Evolutionary conservation across 2,113 vertebrate genomes (phyloP).

Genomic region (Bubo bubo): DNA sequence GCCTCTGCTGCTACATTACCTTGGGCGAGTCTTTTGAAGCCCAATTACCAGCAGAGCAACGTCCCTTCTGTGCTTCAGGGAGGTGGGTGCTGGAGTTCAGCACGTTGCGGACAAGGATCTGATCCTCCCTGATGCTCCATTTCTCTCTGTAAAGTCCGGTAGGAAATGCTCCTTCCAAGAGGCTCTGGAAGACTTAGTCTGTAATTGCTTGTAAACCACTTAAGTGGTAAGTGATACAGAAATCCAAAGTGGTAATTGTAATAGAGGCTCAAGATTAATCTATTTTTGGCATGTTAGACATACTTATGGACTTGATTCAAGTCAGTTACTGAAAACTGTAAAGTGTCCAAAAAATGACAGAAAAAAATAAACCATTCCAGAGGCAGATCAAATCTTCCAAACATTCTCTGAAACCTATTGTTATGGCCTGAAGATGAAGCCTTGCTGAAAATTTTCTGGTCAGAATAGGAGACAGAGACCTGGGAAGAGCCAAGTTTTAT

Average conservation of each 20-base stretch:
- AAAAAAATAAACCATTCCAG: not conserved
- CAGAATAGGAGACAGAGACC: not conserved
- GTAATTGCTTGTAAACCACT: slow-evolving; percentile 49
- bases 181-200: not conserved
- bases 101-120: fast-evolving
- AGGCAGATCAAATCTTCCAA: not conserved
- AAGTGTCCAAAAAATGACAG: not conserved
- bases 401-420: not conserved
- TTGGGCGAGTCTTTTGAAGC: not conserved
- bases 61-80: fast-evolving
- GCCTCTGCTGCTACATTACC: fast-evolving
- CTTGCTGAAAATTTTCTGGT: no score
- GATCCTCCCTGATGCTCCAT: fast-evolving
- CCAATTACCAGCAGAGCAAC: fast-evolving
- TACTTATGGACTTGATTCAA: not conserved
- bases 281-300: not conserved
- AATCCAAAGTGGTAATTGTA: not conserved
- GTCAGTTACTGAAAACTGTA: not conserved
- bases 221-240: not conserved
- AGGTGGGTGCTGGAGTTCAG: not conserved
- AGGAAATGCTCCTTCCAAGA: not conserved
- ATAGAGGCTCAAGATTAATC: not conserved
- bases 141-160: not conserved
- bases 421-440: not conserved
- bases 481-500: not conserved